These are phyloP conservation scores for Dilophus febrilis DNA, from an alignment of 2,888 invertebrate genomes.

Conservation along the genomic window DNA sequence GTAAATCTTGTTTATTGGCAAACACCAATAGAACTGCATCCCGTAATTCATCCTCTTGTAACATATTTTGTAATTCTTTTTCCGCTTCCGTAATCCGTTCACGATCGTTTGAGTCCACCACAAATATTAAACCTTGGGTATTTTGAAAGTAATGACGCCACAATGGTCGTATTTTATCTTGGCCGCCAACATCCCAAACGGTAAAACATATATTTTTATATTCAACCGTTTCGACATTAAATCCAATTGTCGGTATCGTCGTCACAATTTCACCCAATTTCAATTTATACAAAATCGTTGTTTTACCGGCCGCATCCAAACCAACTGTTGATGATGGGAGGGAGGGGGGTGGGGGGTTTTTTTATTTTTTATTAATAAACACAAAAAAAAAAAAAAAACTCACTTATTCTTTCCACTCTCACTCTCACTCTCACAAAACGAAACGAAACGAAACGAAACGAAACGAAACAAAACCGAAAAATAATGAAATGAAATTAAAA, in stretches of 20 bases:
- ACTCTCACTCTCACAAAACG: background rate
- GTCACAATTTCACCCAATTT: conserved; percentile 99
- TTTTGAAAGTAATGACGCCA: conserved; percentile 99
- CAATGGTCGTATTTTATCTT: conserved; percentile 92
- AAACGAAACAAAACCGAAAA: no score
- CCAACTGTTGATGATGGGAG: conserved; percentile 41
- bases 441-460: no score
- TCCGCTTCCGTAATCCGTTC: conserved; percentile 98
- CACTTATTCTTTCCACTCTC: no score
- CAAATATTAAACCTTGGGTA: conserved; percentile 97
- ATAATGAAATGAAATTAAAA: no score
- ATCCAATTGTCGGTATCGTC: conserved; percentile 98
- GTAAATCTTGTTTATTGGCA: conserved; percentile 99
- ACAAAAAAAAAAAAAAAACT: background rate
- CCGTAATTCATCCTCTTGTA: conserved; percentile 97
- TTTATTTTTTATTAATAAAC: background rate
- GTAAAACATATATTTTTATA: conserved; percentile 99
- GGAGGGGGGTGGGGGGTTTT: background rate
- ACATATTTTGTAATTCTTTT: conserved; percentile 97
- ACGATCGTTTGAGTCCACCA: conserved; percentile 99
- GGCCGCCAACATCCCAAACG: conserved; percentile 95
- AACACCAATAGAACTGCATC: conserved; percentile 98
- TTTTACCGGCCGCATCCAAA: conserved; percentile 99
- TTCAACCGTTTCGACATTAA: conserved; percentile 97
- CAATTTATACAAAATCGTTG: conserved; percentile 98